Percentiles rank a stretch among this genome's conserved stretches.
Evolutionary conservation across 1,140 invertebrate species (phyloP).

Genomic region (Eufriesea mexicana): DNA sequence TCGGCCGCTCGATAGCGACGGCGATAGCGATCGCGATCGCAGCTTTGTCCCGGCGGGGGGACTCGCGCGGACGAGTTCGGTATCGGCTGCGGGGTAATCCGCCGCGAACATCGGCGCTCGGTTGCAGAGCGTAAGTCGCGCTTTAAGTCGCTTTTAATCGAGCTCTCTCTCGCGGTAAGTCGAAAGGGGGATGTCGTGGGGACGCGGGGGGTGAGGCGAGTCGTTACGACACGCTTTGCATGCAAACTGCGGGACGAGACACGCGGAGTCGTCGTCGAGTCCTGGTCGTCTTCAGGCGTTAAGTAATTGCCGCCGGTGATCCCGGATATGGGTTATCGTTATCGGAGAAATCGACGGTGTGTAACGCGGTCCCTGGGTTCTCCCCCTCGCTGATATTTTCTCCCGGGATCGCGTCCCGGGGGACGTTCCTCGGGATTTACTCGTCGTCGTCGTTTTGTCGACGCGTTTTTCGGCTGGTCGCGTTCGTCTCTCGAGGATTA

Average conservation of each 20-base stretch:
- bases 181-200: constrained; percentile 42
- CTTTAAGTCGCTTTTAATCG: constrained; percentile 59
- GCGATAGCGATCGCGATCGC: constrained; percentile 47
- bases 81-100: constrained; percentile 53
- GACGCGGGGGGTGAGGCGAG: constrained; percentile 17
- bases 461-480: background rate
- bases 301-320: constrained; percentile 77
- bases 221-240: constrained; percentile 67
- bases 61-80: constrained; percentile 20
- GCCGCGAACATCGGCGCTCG: constrained; percentile 33
- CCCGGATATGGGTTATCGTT: constrained; percentile 75
- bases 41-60: constrained; percentile 40
- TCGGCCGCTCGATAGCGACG: constrained; percentile 6
- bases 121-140: constrained; percentile 23
- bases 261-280: constrained; percentile 14
- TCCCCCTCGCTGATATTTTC: constrained; percentile 21
- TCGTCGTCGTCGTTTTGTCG: no score
- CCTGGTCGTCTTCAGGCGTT: constrained; percentile 61
- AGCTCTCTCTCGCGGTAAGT: constrained; percentile 48
- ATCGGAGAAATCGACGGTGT: constrained; percentile 34
- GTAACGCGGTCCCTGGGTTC: constrained; percentile 14
- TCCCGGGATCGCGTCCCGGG: background rate
- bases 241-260: constrained; percentile 65
- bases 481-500: no score
- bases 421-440: background rate